phyloP scores from a whole-genome alignment of 2,797 vertebrate species.

The Fistularia commersonii region DNA sequence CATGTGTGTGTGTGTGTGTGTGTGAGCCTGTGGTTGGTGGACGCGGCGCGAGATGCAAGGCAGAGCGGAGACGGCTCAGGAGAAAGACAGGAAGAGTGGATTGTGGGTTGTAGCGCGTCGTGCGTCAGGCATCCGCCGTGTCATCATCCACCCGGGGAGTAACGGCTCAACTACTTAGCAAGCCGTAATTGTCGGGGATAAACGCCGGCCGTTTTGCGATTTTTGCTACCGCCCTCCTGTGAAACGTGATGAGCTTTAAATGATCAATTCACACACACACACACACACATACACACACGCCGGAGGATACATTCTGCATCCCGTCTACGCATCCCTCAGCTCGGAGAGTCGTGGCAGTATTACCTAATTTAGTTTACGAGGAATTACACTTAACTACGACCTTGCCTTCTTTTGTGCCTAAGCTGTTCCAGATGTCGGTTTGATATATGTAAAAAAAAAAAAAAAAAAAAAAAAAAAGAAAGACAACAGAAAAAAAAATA shows the following conservation, averaged over 20 bases:
- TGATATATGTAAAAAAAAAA: too few species aligned
- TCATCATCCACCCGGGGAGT: constrained; percentile 29
- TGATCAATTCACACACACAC: too few species aligned
- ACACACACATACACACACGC: too few species aligned
- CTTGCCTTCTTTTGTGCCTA: too few species aligned
- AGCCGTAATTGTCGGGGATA: constrained; percentile 27
- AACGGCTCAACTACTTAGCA: constrained; percentile 22
- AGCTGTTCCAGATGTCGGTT: too few species aligned
- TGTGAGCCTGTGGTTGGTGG: background rate
- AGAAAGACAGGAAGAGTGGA: constrained; percentile 20
- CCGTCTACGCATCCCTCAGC: too few species aligned
- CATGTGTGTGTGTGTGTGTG: background rate
- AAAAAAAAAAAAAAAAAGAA: too few species aligned
- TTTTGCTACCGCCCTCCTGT: background rate
- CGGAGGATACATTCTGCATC: too few species aligned
- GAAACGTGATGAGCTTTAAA: constrained; percentile 13
- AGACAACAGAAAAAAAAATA: too few species aligned
- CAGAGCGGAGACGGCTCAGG: constrained; percentile 14
- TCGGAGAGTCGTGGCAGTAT: too few species aligned
- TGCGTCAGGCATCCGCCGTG: constrained; percentile 34
- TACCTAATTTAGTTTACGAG: too few species aligned
- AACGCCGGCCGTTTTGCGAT: constrained; percentile 20
- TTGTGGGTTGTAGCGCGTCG: constrained; percentile 27
- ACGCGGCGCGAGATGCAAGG: constrained; percentile 3
- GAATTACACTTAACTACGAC: too few species aligned